These are phyloP conservation scores for Nephila pilipes DNA, from an alignment of 1,140 invertebrate genomes.

Conservation along the genomic window DNA sequence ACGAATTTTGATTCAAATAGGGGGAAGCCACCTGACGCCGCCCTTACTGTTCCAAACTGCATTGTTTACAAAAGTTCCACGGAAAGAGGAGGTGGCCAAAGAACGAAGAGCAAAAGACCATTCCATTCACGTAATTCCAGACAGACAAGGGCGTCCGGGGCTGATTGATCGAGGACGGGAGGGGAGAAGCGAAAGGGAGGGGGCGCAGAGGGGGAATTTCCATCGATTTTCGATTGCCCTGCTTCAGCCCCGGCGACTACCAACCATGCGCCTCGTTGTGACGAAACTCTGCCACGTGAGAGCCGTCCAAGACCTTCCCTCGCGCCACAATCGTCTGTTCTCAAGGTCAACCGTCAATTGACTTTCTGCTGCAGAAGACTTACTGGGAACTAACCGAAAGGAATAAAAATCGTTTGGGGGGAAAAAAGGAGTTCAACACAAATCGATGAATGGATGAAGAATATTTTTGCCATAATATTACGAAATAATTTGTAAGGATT, in stretches of 20 bases:
- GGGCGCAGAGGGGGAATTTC: background rate
- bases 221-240: constrained; percentile 45
- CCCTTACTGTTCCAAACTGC: background rate
- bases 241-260: constrained; percentile 16
- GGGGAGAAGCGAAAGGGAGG: background rate
- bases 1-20: background rate
- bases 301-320: background rate
- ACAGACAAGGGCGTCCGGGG: constrained; percentile 69
- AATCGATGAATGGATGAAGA: background rate
- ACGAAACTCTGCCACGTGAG: constrained; percentile 40
- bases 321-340: background rate
- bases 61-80: constrained; percentile 56
- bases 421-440: background rate
- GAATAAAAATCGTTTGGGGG: background rate
- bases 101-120: constrained; percentile 34
- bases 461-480: background rate
- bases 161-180: constrained; percentile 69
- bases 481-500: too few species aligned
- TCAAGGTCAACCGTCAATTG: constrained; percentile 30
- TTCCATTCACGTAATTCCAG: constrained; percentile 76
- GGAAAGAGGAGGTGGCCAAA: constrained; percentile 4
- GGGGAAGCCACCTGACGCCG: background rate
- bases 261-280: constrained; percentile 14
- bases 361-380: background rate
- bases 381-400: background rate